A percentile compares a stretch with the other conserved stretches of the same genome.
phyloP scores from a whole-genome alignment of 2,888 invertebrate genomes.

The Masnerella sp. region DNA sequence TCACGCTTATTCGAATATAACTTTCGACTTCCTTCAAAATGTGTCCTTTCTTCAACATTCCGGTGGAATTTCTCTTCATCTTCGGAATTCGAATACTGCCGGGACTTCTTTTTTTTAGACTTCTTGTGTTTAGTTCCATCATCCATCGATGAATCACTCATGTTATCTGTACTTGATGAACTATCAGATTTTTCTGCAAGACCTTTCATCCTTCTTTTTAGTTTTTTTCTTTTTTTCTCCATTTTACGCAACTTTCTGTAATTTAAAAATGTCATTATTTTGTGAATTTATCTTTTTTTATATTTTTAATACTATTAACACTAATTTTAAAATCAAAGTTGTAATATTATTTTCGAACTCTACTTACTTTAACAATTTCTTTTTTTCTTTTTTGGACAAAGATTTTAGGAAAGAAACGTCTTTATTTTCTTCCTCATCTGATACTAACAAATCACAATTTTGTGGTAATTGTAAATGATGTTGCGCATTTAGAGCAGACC shows the following conservation, averaged over 20 bases:
- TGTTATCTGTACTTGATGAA: constrained; percentile 60
- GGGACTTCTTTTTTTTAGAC: constrained; percentile 23
- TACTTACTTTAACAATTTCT: constrained; percentile 89
- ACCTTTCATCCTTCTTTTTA: constrained; percentile 62
- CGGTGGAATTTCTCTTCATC: constrained; percentile 27
- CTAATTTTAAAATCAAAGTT: background rate
- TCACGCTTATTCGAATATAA: too few species aligned
- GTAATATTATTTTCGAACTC: background rate
- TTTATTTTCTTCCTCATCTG: constrained; percentile 79
- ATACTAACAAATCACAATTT: constrained; percentile 77
- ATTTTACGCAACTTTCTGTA: constrained; percentile 84
- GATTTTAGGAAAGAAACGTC: constrained; percentile 90
- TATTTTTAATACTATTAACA: background rate
- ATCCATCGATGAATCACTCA: constrained; percentile 52
- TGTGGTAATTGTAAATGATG: constrained; percentile 82
- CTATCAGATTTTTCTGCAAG: constrained; percentile 57
- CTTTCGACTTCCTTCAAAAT: constrained; percentile 2
- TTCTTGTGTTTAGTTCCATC: constrained; percentile 33
- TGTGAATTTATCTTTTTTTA: background rate
- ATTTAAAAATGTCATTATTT: constrained; percentile 59
- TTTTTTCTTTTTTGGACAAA: constrained; percentile 91
- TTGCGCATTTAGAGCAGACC: constrained; percentile 77
- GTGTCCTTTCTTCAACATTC: constrained; percentile 65
- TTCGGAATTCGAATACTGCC: constrained; percentile 29
- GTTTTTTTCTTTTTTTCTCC: constrained; percentile 78